Conservation (phyloP, 1,140 invertebrate species). For the Pachypeltis micranthus region DNA sequence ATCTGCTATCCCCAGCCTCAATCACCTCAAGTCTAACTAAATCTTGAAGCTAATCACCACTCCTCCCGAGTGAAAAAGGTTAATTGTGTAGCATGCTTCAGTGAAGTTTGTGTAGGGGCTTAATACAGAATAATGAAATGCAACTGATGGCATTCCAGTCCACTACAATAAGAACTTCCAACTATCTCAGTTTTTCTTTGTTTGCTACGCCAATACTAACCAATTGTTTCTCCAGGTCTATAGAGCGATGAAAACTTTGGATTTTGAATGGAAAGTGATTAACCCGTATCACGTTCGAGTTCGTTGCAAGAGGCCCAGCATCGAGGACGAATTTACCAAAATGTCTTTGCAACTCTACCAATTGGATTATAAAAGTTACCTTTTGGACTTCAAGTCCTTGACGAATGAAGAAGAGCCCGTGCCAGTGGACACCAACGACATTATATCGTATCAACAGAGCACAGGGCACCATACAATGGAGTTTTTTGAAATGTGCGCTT, state of each 20-base stretch:
- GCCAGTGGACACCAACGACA: slow-evolving; percentile 29
- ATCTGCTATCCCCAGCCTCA: no score
- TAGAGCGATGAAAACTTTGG: slow-evolving; percentile 92
- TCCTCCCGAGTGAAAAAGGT: no score
- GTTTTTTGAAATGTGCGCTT: slow-evolving; percentile 99
- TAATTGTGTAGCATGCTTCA: no score
- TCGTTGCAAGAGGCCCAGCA: slow-evolving; percentile 63
- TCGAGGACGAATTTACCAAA: slow-evolving; percentile 74
- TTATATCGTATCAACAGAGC: slow-evolving; percentile 20
- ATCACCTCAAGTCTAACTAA: no score
- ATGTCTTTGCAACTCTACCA: slow-evolving; percentile 96
- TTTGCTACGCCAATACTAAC: not conserved
- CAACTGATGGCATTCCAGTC: no score
- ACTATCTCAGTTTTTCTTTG: not conserved
- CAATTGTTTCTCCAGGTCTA: slow-evolving; percentile 39
- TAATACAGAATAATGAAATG: no score
- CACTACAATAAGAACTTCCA: no score
- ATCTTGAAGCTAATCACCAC: no score
- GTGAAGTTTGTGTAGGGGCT: no score
- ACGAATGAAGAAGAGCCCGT: slow-evolving; percentile 51
- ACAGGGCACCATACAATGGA: slow-evolving; percentile 88
- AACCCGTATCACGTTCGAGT: slow-evolving; percentile 91
- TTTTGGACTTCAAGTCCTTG: slow-evolving; percentile 90
- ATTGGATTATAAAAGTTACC: slow-evolving; percentile 96
- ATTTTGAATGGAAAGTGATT: slow-evolving; percentile 98